Conservation (phyloP, 1,140 invertebrate genomes). For the Drosophila trapezifrons region DNA sequence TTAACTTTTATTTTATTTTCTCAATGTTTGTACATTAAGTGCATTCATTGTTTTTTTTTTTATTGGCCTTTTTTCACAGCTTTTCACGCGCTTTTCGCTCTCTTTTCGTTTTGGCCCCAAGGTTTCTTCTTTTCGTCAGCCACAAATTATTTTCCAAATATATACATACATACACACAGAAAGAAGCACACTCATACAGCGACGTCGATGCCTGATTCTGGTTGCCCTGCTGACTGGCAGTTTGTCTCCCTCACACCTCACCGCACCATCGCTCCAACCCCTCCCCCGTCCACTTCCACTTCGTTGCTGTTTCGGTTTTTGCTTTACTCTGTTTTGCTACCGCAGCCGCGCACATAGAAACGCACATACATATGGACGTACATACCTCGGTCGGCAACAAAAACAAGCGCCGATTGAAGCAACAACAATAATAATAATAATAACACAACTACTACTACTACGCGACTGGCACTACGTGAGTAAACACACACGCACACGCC, state of each 20-base stretch:
- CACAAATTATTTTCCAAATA: slow-evolving; percentile 69
- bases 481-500: slow-evolving; percentile 58
- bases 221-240: slow-evolving; percentile 48
- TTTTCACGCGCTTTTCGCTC: slow-evolving; percentile 61
- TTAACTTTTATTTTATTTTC: slow-evolving; percentile 29
- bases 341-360: slow-evolving; percentile 54
- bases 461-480: slow-evolving; percentile 65
- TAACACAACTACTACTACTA: slow-evolving; percentile 76
- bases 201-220: slow-evolving; percentile 38
- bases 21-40: slow-evolving; percentile 5
- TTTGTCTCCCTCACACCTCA: slow-evolving; percentile 48
- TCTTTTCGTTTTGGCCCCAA: slow-evolving; percentile 51
- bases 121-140: slow-evolving; percentile 68
- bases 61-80: slow-evolving; percentile 33
- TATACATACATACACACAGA: slow-evolving; percentile 18
- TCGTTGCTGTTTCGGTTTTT: slow-evolving; percentile 72
- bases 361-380: slow-evolving; percentile 32
- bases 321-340: slow-evolving; percentile 80
- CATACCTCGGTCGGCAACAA: slow-evolving; percentile 63
- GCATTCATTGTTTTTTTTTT: slow-evolving; percentile 13
- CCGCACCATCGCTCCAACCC: slow-evolving; percentile 19
- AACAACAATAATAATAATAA: slow-evolving; percentile 75
- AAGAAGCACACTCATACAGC: slow-evolving; percentile 22
- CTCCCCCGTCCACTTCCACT: slow-evolving; percentile 21
- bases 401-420: slow-evolving; percentile 64